phyloP scores from a whole-genome alignment of 2,888 invertebrate species.

The Platerodrilus igneus region DNA sequence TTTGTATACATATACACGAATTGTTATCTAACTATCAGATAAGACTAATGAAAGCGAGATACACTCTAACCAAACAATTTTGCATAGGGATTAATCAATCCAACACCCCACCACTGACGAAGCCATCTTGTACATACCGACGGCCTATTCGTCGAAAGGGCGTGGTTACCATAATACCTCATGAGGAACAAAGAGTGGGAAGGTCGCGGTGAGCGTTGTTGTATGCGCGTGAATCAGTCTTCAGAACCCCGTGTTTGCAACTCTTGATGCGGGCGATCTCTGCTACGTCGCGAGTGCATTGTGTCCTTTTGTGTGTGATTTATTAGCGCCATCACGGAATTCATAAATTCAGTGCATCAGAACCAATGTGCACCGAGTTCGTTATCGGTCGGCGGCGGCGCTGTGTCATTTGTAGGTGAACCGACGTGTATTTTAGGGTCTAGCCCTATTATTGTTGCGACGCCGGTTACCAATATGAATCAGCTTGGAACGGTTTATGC shows the following conservation, averaged over 20 bases:
- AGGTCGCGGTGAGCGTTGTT: conserved; percentile 17
- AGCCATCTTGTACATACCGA: conserved; percentile 45
- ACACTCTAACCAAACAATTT: conserved; percentile 26
- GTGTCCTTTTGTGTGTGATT: conserved; percentile 23
- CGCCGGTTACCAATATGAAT: conserved; percentile 60
- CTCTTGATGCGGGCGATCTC: conserved; percentile 22
- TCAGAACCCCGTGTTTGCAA: conserved; percentile 33
- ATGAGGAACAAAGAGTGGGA: conserved; percentile 26
- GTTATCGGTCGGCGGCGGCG: conserved; percentile 32
- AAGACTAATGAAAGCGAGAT: conserved; percentile 23
- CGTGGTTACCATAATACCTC: conserved; percentile 22
- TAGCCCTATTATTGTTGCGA: conserved; percentile 36
- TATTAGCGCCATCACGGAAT: conserved; percentile 41
- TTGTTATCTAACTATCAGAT: conserved; percentile 23
- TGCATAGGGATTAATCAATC: conserved; percentile 31
- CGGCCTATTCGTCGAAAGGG: conserved; percentile 34
- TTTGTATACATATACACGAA: too few relatives aligned
- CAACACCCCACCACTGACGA: conserved; percentile 30
- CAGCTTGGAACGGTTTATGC: conserved; percentile 96
- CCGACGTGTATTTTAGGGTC: conserved; percentile 38
- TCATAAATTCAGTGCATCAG: conserved; percentile 41
- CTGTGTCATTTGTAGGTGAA: conserved; percentile 43
- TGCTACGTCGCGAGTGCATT: conserved; percentile 37
- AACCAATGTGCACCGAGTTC: conserved; percentile 45
- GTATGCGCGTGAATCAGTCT: conserved; percentile 31